Evolutionary conservation across 2,113 vertebrate genomes (phyloP).

Genomic region (Chroicocephalus ridibundus): DNA sequence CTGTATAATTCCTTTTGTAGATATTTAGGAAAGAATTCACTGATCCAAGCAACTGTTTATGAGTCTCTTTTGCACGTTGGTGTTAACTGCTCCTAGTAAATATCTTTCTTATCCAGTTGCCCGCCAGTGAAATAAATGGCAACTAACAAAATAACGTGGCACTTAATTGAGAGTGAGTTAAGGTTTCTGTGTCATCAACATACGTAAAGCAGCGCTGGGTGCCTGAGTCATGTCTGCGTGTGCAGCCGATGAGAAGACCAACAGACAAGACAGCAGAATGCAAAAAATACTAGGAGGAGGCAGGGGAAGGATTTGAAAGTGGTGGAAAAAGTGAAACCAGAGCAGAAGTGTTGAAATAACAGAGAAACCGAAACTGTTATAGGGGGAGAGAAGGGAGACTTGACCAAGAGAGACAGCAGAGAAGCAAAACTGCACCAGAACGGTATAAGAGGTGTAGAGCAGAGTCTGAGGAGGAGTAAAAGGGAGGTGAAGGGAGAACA

Average conservation of each 20-base stretch:
- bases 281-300: background rate
- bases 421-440: background rate
- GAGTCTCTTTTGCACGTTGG: background rate
- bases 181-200: background rate
- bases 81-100: background rate
- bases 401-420: background rate
- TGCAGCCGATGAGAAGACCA: background rate
- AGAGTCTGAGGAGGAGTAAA: background rate
- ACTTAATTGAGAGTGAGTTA: background rate
- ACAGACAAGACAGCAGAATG: background rate
- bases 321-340: background rate
- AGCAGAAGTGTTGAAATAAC: background rate
- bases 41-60: background rate
- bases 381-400: background rate
- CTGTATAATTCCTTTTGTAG: background rate
- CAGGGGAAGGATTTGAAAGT: background rate
- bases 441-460: background rate
- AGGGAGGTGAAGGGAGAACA: background rate
- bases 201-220: background rate
- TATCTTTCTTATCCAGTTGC: background rate
- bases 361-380: background rate
- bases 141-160: background rate
- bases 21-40: background rate
- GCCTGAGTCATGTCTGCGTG: background rate
- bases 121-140: background rate